Conservation (phyloP, 2,113 vertebrate genomes). For the Pimephales promelas region DNA sequence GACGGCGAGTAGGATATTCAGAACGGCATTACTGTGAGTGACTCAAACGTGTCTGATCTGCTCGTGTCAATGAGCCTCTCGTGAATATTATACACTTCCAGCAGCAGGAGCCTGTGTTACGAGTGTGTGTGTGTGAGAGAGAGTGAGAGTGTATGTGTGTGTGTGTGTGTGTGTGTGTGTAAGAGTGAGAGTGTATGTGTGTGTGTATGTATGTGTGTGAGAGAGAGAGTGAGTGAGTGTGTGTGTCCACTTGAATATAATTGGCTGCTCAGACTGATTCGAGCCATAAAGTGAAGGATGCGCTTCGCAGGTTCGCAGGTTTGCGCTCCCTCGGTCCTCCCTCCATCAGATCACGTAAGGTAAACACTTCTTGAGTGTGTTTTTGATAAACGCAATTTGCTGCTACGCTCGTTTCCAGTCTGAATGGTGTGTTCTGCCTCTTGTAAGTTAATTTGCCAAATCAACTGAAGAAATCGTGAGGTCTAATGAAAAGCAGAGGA, state of each 20-base stretch:
- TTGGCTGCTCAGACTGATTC: constrained; percentile 8
- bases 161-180: not conserved
- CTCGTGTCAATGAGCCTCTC: constrained; percentile 69
- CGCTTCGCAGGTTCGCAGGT: not conserved
- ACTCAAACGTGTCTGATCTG: constrained; percentile 43
- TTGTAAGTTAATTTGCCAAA: constrained; percentile 78
- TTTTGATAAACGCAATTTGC: constrained; percentile 80
- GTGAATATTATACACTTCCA: constrained; percentile 64
- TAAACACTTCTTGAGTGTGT: constrained; percentile 75
- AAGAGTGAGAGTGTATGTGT: constrained; percentile 31
- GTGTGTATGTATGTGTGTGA: not conserved
- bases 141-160: no score
- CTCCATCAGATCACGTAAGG: constrained; percentile 65
- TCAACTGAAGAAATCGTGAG: constrained; percentile 50
- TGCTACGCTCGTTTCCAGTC: constrained; percentile 74
- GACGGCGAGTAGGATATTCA: constrained; percentile 54
- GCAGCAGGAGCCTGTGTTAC: constrained; percentile 49
- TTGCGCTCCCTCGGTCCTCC: no score
- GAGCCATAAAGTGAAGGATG: constrained; percentile 22
- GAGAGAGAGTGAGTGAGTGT: constrained; percentile 31
- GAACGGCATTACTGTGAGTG: not conserved
- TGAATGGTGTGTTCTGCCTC: constrained; percentile 75
- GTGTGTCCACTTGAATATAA: not conserved
- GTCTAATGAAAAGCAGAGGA: constrained; percentile 75
- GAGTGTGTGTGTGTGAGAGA: constrained; percentile 6